Conservation (phyloP, 2,113 vertebrate species). For the Scophthalmus maximus region DNA sequence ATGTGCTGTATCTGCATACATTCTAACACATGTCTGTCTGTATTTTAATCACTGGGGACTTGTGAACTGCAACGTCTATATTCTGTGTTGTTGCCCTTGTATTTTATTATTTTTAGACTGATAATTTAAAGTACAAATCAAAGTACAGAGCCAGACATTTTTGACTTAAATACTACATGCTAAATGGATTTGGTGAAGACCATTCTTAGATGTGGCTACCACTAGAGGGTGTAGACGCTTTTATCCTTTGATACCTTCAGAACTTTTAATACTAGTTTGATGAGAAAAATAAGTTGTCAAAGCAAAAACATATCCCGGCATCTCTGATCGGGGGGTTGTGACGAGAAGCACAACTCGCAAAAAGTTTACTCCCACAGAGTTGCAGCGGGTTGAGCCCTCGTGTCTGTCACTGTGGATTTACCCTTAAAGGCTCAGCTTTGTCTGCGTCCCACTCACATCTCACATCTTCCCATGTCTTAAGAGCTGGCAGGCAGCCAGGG, state of each 20-base stretch:
- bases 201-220: slow-evolving; percentile 2
- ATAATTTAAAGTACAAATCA: too few relatives aligned
- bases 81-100: too few relatives aligned
- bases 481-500: slow-evolving; percentile 49
- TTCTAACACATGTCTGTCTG: too few relatives aligned
- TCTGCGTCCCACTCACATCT: slow-evolving; percentile 44
- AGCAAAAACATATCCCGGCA: slow-evolving; percentile 12
- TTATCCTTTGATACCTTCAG: neutral
- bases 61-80: too few relatives aligned
- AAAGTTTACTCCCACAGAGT: slow-evolving; percentile 24
- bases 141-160: too few relatives aligned
- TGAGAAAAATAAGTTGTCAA: slow-evolving; percentile 6
- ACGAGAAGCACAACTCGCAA: neutral
- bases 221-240: slow-evolving; percentile 50
- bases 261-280: neutral
- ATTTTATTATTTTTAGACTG: too few relatives aligned
- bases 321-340: slow-evolving; percentile 5
- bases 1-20: too few relatives aligned
- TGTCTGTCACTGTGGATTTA: slow-evolving; percentile 57
- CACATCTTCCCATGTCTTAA: slow-evolving; percentile 36
- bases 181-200: too few relatives aligned
- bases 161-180: too few relatives aligned
- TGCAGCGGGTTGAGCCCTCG: slow-evolving; percentile 12
- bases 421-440: slow-evolving; percentile 53
- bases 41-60: too few relatives aligned